phyloP scores from a whole-genome alignment of 64 coral and sea anemone genomes.

The Orbicella faveolata region DNA sequence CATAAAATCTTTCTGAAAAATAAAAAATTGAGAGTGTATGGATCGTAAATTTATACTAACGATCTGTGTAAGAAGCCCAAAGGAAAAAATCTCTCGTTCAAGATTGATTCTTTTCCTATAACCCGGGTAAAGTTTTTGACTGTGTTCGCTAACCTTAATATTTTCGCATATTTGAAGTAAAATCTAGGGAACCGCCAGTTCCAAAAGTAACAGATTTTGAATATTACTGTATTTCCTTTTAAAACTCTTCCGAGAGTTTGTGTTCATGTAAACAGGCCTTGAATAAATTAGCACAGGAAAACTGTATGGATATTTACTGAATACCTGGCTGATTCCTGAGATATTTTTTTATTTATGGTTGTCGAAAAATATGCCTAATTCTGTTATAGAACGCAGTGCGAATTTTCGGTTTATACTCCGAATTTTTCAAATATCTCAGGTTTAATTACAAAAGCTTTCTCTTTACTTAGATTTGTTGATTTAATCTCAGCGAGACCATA shows the following conservation, averaged over 20 bases:
- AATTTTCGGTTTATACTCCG: background rate
- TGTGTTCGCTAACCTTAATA: background rate
- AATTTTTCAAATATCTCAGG: background rate
- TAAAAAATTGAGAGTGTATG: too few species aligned
- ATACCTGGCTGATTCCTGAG: background rate
- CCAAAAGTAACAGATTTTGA: background rate
- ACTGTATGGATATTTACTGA: background rate
- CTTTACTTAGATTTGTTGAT: background rate
- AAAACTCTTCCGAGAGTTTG: background rate
- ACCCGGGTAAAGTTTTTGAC: background rate
- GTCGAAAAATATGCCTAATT: background rate
- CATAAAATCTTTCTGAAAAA: too few species aligned
- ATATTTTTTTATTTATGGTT: background rate
- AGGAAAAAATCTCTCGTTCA: too few species aligned
- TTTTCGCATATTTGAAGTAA: background rate
- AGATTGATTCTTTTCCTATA: background rate
- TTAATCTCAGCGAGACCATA: conserved; percentile 13
- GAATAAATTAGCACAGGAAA: background rate
- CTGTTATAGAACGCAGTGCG: background rate
- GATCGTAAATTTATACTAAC: too few species aligned
- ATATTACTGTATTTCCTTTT: background rate
- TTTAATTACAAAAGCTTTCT: background rate
- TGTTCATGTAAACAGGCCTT: background rate
- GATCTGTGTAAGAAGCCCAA: too few species aligned
- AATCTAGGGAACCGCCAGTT: background rate